phyloP scores from a whole-genome alignment of 2,888 invertebrate species.

The Lagria hirta region DNA sequence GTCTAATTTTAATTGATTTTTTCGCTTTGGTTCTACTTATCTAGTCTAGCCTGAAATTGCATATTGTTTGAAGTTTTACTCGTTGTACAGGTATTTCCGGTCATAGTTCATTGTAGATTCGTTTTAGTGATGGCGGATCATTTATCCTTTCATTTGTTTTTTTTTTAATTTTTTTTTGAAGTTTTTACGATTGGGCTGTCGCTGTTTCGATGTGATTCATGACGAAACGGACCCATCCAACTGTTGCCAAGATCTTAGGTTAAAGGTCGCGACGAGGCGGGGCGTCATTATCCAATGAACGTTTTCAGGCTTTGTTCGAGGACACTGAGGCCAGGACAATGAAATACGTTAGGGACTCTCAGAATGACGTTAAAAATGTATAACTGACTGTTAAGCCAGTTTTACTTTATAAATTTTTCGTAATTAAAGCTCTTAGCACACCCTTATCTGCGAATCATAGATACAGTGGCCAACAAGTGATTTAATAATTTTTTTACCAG shows the following conservation, averaged over 20 bases:
- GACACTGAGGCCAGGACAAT: slow-evolving; percentile 4
- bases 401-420: no score
- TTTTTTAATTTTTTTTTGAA: slow-evolving; percentile 8
- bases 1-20: slow-evolving; percentile 27
- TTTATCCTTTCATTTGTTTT: slow-evolving; percentile 6
- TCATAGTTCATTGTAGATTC: slow-evolving; percentile 42
- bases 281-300: slow-evolving; percentile 36
- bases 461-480: no score
- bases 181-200: slow-evolving; percentile 14
- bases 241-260: slow-evolving; percentile 32
- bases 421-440: no score
- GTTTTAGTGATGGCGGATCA: slow-evolving; percentile 25
- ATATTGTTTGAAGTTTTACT: slow-evolving; percentile 39
- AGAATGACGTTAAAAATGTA: no score
- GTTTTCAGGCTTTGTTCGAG: slow-evolving; percentile 12
- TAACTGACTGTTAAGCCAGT: not conserved
- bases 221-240: slow-evolving; percentile 26
- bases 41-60: slow-evolving; percentile 43
- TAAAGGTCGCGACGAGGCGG: slow-evolving; percentile 38
- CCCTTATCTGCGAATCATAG: no score
- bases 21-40: slow-evolving; percentile 28
- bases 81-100: slow-evolving; percentile 27
- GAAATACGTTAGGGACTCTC: not conserved
- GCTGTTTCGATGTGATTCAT: slow-evolving; percentile 27
- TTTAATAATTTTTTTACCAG: no score